Evolutionary conservation across 2,888 invertebrate genomes (phyloP).

Genomic region (Rhagonycha lutea): DNA sequence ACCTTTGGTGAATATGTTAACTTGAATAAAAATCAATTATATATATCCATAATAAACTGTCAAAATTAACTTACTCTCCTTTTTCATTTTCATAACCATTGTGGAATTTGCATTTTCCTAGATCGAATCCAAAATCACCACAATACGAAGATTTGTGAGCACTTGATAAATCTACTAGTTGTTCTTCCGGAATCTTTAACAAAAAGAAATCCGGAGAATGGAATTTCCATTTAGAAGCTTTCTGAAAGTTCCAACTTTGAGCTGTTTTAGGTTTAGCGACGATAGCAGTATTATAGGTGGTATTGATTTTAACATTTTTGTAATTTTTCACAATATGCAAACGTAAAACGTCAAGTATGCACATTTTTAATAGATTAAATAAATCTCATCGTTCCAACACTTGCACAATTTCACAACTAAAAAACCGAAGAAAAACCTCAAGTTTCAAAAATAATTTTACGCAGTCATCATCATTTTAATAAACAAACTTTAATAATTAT

Average conservation of each 20-base stretch:
- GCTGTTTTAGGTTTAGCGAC: not conserved
- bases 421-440: not conserved
- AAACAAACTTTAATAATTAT: not conserved
- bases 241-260: slow-evolving; percentile 28
- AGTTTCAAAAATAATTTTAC: not conserved
- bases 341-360: slow-evolving; percentile 62
- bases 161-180: slow-evolving; percentile 22
- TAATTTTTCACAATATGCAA: slow-evolving; percentile 61
- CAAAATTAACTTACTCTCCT: slow-evolving; percentile 8
- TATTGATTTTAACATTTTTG: slow-evolving; percentile 28
- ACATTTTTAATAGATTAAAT: slow-evolving; percentile 51
- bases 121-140: slow-evolving; percentile 8
- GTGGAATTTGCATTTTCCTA: slow-evolving; percentile 12
- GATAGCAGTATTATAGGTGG: slow-evolving; percentile 35
- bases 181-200: slow-evolving; percentile 30
- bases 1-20: not conserved
- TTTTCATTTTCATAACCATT: not conserved
- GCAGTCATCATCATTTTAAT: not conserved
- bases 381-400: not conserved
- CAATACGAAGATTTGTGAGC: slow-evolving; percentile 7
- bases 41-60: not conserved
- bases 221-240: slow-evolving; percentile 22
- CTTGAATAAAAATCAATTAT: not conserved
- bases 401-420: not conserved
- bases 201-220: slow-evolving; percentile 40